Evolutionary conservation across 2,888 invertebrate species (phyloP), one percentile per base, ranked within the genome.

Genomic region (Kryphioiulus occultus): DNA sequence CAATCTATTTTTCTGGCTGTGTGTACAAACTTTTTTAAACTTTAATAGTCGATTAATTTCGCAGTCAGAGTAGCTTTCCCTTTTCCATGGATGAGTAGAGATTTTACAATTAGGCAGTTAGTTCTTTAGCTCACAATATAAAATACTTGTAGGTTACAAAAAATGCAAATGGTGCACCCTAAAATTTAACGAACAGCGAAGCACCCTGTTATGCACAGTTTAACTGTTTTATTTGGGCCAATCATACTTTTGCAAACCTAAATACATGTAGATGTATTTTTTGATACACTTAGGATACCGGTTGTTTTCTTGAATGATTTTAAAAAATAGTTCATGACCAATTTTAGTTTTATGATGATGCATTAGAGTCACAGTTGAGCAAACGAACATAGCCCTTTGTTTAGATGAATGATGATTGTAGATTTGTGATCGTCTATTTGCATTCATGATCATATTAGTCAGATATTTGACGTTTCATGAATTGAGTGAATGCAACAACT

Each of bases 11-110:
- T 44, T 44, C 26, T 44, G 39, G n/a, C 39, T 86, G 35, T 86
- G 10, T 53, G 47, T 53, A 86, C 35, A 86, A 53, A 53, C 30
- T 9, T 26, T 86, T 85, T 53, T 30, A 39, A 86, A 86, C 26
- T 10, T n/a, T 22, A 22, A 22, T 85, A 39, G 42, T 44, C 39
- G 0, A 15, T 35, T 44, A 39, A 39, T 44, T 85, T 85, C 39
- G 12, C 44, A 39, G 85, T 85, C 85, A 44, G 30, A 78, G 12
- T 78, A 78, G 78, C 15, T 78, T 15, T 15, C 22, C 22, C 78
- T 78, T 15, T 78, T 12, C 78, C 78, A 30, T 30, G 78, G 30
- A 78, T 78, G 78, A 26, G 4, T 78, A 78, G 78, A 68, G 7
- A 78, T 78, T 30, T 7, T 78, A 78, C 78, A 78, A 78, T 78